Base-by-base conservation (phyloP, 2,113 vertebrate genomes). In the Nibea albiflora region DNA sequence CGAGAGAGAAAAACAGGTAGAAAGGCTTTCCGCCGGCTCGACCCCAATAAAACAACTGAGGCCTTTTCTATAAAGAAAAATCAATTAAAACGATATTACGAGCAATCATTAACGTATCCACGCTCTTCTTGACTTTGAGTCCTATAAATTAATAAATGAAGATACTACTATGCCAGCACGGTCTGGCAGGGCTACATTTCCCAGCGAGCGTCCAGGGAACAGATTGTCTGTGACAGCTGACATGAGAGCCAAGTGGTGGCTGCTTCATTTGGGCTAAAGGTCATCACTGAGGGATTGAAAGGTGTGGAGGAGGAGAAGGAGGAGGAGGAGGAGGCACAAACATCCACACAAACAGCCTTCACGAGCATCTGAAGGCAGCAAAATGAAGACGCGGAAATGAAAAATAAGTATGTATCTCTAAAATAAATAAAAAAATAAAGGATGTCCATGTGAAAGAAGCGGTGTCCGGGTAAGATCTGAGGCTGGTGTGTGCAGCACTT, bases 251-350 rank as follows among this genome's bases (percentile, higher is more conserved):
- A 64, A 85, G 78, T 14, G 73, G 73, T 71, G 70, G 67, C 78
- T 35, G 53, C 81, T 76, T 75, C 79, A 89, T 85, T 14, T 93
- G 31, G 91, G 72, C 72, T 78, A 93, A 94, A 94, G 93, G 94
- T 94, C 92, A 88, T 31, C 73, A 49, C 65, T 46, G 70, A 61
- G 62, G 68, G 82, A 69, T 52, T 69, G 71, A 67, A 72, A 70
- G 20, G 46, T 56, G 57, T 46, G 24, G 5, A 83, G n/a, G 58
- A 49, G 26, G 77, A 52, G 20, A 42, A 80, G 22, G 57, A 47
- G 58, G 44, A 64, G 22, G 57, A 47, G 58, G 44, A 64, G 58
- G 46, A 46, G 57, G 60, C 16, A 46, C 42, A 76, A 66, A 62
- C 66, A 91, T 54, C 35, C 69, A 58, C 6, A 66, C 24, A 84